A percentile compares a stretch with the other conserved stretches of the same genome.
phyloP scores from a whole-genome alignment of 2,888 invertebrate genomes.

The Drosophila suboccidentalis region DNA sequence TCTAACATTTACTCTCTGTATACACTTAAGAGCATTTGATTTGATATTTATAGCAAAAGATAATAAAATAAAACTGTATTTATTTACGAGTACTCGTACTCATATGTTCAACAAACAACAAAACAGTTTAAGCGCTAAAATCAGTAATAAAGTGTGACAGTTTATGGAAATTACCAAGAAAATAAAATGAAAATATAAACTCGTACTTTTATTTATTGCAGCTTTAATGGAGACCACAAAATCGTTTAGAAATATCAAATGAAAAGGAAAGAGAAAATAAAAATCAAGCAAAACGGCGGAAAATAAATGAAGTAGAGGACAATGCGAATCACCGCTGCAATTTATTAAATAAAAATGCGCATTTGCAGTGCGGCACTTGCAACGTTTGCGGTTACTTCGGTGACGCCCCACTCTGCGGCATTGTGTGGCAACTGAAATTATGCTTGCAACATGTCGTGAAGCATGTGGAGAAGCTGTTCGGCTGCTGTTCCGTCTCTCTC shows the following conservation, averaged over 20 bases:
- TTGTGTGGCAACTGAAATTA: slow-evolving; percentile 62
- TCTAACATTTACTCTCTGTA: slow-evolving; percentile 9
- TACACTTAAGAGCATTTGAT: slow-evolving; percentile 38
- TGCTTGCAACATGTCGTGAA: slow-evolving; percentile 67
- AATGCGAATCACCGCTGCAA: slow-evolving; percentile 53
- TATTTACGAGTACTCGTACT: slow-evolving; percentile 35
- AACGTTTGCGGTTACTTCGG: slow-evolving; percentile 65
- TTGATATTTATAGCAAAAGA: slow-evolving; percentile 23
- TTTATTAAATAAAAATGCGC: slow-evolving; percentile 74
- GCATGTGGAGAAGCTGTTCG: slow-evolving; percentile 52
- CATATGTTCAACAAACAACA: slow-evolving; percentile 35
- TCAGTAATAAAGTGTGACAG: slow-evolving; percentile 73
- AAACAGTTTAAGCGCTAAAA: slow-evolving; percentile 49
- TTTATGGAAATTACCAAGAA: slow-evolving; percentile 62
- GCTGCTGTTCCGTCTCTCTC: slow-evolving; percentile 1
- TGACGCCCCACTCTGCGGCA: slow-evolving; percentile 30
- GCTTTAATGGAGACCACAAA: slow-evolving; percentile 22
- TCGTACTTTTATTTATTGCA: slow-evolving; percentile 21
- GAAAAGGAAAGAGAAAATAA: slow-evolving; percentile 25
- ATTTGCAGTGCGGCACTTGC: slow-evolving; percentile 61
- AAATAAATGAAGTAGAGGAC: slow-evolving; percentile 18
- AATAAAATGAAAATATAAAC: slow-evolving; percentile 13
- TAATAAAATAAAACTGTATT: slow-evolving; percentile 39
- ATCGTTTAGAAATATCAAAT: slow-evolving; percentile 32
- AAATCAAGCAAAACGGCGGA: background rate